These are phyloP conservation scores for Daboia siamensis DNA, from an alignment of 2,113 vertebrate species.

Conservation along the genomic window DNA sequence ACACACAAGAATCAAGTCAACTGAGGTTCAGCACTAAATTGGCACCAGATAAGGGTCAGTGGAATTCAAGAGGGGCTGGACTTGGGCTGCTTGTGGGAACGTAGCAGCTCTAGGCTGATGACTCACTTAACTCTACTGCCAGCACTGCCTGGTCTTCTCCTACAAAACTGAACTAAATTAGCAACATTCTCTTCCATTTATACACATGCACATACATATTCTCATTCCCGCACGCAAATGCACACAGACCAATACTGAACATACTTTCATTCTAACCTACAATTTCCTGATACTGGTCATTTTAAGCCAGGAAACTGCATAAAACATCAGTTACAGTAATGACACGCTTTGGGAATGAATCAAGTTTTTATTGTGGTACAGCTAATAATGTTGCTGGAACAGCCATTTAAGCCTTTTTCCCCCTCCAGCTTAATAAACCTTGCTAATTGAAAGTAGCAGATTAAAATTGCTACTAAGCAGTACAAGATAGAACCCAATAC, in stretches of 20 bases:
- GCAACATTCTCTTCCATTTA: not conserved
- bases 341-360: slow-evolving; percentile 53
- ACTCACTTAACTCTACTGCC: not conserved
- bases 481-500: not conserved
- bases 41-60: not conserved
- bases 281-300: not conserved
- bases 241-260: not conserved
- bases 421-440: slow-evolving; percentile 59
- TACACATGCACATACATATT: not conserved
- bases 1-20: not conserved
- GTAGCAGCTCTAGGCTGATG: not conserved
- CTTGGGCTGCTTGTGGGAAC: not conserved
- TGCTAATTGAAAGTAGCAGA: slow-evolving; percentile 52
- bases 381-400: slow-evolving; percentile 41
- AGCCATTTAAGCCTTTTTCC: slow-evolving; percentile 48
- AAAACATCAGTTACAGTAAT: slow-evolving; percentile 47
- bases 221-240: not conserved
- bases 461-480: not conserved
- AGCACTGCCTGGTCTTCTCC: not conserved
- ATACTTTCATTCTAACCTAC: not conserved
- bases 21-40: not conserved
- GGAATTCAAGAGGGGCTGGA: not conserved
- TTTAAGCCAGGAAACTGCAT: slow-evolving; percentile 6
- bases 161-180: not conserved
- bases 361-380: slow-evolving; percentile 59